phyloP scores from a whole-genome alignment of 1,140 invertebrate genomes.

The Megathymus violae region DNA sequence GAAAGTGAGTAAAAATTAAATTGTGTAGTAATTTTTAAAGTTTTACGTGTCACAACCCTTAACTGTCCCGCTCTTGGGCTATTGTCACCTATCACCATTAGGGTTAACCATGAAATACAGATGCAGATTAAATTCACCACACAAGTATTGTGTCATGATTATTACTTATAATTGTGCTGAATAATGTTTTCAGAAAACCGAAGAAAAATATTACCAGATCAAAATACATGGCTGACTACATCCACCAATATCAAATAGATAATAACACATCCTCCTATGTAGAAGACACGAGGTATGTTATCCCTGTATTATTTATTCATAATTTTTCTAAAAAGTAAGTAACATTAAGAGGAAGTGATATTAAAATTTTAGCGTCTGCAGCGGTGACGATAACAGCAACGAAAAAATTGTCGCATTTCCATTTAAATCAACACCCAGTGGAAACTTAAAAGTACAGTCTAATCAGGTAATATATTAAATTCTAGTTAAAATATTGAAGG shows the following conservation, averaged over 20 bases:
- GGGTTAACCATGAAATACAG: too few species aligned
- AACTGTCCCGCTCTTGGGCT: too few species aligned
- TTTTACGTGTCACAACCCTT: too few species aligned
- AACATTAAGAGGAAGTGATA: slow-evolving; percentile 10
- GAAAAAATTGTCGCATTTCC: slow-evolving; percentile 82
- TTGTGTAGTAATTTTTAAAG: background rate
- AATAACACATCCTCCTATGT: slow-evolving; percentile 52
- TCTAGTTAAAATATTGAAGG: too few species aligned
- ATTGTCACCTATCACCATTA: too few species aligned
- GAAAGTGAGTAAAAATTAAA: slow-evolving; percentile 54
- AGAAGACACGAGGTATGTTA: slow-evolving; percentile 62
- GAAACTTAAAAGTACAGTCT: slow-evolving; percentile 87
- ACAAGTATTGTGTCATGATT: too few species aligned
- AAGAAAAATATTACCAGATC: slow-evolving; percentile 57
- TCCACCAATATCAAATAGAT: slow-evolving; percentile 47
- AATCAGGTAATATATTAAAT: slow-evolving; percentile 85
- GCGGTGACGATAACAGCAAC: slow-evolving; percentile 51
- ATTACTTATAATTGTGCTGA: slow-evolving; percentile 13
- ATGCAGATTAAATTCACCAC: too few species aligned
- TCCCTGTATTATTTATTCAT: background rate
- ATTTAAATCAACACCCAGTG: slow-evolving; percentile 86
- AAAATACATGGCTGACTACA: slow-evolving; percentile 52
- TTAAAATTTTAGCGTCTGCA: slow-evolving; percentile 50
- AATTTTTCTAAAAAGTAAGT: background rate
- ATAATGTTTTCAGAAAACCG: slow-evolving; percentile 46